These are phyloP conservation scores for Calephelis virginiensis DNA, from an alignment of 1,140 invertebrate genomes.

Conservation along the genomic window DNA sequence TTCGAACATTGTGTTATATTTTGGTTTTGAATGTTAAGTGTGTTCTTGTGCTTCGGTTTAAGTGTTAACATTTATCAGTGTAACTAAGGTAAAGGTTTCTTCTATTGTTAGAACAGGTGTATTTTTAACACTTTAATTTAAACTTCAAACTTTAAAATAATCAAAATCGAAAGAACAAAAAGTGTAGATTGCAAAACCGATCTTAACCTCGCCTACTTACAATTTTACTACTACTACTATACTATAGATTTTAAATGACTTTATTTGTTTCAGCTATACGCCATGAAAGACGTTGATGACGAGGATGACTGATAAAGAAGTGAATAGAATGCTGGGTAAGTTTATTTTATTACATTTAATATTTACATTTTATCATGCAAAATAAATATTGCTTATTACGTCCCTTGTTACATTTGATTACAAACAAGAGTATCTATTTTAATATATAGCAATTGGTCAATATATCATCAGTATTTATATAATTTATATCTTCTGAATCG, in stretches of 20 bases:
- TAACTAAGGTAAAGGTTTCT: constrained; percentile 16
- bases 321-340: constrained; percentile 74
- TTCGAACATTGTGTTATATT: constrained; percentile 26
- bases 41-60: constrained; percentile 44
- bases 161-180: too few species aligned
- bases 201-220: too few species aligned
- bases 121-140: neutral
- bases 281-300: constrained; percentile 67
- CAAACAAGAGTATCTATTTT: too few species aligned
- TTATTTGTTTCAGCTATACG: constrained; percentile 49
- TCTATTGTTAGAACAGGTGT: neutral
- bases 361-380: neutral
- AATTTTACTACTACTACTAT: neutral
- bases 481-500: too few species aligned
- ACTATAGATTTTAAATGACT: neutral
- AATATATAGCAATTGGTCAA: too few species aligned
- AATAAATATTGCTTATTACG: neutral
- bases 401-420: too few species aligned
- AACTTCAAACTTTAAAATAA: too few species aligned
- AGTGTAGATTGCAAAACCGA: too few species aligned
- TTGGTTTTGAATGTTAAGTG: constrained; percentile 34
- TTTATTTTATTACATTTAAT: constrained; percentile 9
- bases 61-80: neutral
- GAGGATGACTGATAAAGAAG: constrained; percentile 73
- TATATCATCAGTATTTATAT: too few species aligned